Conservation (phyloP, 2,113 vertebrate genomes). For the Sorex fumeus region DNA sequence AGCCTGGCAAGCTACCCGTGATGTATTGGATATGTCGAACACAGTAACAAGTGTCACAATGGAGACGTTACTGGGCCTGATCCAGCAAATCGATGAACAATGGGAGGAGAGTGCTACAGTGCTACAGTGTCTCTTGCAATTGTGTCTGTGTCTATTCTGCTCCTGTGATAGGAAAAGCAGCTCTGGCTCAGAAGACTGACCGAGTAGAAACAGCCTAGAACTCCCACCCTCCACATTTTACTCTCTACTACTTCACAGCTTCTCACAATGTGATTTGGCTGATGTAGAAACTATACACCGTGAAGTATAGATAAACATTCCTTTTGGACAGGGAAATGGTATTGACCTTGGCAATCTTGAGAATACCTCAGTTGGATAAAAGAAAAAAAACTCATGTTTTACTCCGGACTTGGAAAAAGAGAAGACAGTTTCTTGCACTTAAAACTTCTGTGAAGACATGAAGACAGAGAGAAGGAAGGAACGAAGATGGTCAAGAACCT, state of each 20-base stretch:
- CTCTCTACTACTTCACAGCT: not conserved
- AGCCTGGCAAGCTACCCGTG: no score
- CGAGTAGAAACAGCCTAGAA: not conserved
- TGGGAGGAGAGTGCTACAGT: no score
- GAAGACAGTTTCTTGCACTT: constrained; percentile 12
- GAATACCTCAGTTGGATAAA: constrained; percentile 45
- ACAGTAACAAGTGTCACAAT: no score
- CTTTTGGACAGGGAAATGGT: not conserved
- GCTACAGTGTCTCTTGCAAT: not conserved
- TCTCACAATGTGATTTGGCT: not conserved
- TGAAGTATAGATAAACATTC: not conserved
- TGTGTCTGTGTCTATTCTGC: not conserved
- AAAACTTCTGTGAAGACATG: constrained; percentile 33
- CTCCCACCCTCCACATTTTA: not conserved
- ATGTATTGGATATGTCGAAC: no score
- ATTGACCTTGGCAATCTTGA: not conserved
- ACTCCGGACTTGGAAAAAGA: not conserved
- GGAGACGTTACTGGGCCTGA: no score
- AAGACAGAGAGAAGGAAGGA: not conserved
- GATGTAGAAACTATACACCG: constrained; percentile 20
- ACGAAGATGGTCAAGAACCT: not conserved
- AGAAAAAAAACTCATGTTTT: constrained; percentile 8
- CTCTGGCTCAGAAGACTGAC: not conserved
- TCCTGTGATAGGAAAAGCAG: not conserved
- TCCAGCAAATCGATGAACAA: no score